Evolutionary conservation across 2,888 invertebrate genomes (phyloP), one percentile per base, ranked within the genome.

Genomic region (Tenthredo distinguenda): DNA sequence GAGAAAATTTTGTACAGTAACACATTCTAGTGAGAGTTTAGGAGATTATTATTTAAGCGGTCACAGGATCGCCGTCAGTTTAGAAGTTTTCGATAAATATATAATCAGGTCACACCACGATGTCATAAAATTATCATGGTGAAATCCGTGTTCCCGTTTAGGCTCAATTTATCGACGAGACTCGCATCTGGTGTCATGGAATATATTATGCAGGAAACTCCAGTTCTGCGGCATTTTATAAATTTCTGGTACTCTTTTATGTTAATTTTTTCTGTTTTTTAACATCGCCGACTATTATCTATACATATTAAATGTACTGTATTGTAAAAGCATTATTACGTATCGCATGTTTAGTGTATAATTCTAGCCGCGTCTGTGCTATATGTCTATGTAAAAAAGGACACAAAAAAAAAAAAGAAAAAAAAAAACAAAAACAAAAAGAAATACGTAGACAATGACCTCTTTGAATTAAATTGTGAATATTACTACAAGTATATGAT

Each of bases 401-500:
- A 40, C 21, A 58, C 40, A 62, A 26, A 18, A 6, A 9, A 10
- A 2, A 40, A 21, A 1, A 72, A 40, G 12, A 1, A 72, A 72
- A 40, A 9, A 40, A 72, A 40, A 72, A 37, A 34, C 4, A 31
- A 6, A 81, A 37, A 58, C 10, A 81, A n/a, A n/a, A 5, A 31
- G 37, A 58, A 62, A 62, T 15, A 81, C 40, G 58, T 79, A 55
- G 79, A 79, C 34, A 58, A 37, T 31, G n/a, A 68, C 9, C 68
- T 65, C 71, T 71, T 71, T 47, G 83, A 83, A 74, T 26, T 74
- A 6, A 71, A 68, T 83, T 83, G 83, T 83, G 83, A 83, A 83
- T 83, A 83, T 68, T 83, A 83, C 31, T 83, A 83, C 26, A 50
- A 71, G 47, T 83, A 83, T 83, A 83, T 83, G 68, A 68, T 83